Evolutionary conservation across 2,113 vertebrate genomes (phyloP).

Genomic region (Hippocampus comes): DNA sequence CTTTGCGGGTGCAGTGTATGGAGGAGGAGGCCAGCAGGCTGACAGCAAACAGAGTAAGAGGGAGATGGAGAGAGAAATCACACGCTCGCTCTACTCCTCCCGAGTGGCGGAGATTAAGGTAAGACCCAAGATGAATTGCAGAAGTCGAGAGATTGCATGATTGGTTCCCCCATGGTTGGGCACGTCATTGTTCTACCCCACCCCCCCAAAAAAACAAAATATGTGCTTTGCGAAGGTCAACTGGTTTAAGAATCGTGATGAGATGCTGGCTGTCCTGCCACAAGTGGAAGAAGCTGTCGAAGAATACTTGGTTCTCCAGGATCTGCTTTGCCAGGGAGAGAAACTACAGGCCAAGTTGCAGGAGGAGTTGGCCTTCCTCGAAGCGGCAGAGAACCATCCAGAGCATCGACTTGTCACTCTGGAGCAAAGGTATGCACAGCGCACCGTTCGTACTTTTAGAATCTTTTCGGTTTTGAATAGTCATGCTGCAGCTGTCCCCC

Average conservation of each 20-base stretch:
- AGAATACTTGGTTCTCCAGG: conserved; percentile 87
- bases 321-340: conserved; percentile 85
- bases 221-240: conserved; percentile 79
- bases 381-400: conserved; percentile 84
- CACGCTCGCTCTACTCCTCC: conserved; percentile 94
- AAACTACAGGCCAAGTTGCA: conserved; percentile 85
- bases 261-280: conserved; percentile 90
- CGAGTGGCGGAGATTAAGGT: conserved; percentile 98
- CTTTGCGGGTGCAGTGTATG: conserved; percentile 95
- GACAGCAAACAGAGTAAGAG: conserved; percentile 97
- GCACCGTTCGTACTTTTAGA: neutral
- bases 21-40: conserved; percentile 94
- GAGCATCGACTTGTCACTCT: conserved; percentile 88
- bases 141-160: neutral
- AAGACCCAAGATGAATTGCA: conserved; percentile 18
- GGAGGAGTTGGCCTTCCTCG: conserved; percentile 88
- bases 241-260: conserved; percentile 98
- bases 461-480: neutral
- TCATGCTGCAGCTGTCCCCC: neutral
- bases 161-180: neutral
- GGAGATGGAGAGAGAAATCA: conserved; percentile 98
- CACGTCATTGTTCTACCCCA: neutral
- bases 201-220: neutral
- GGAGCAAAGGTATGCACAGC: conserved; percentile 81
- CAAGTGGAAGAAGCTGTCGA: conserved; percentile 87